phyloP scores from a whole-genome alignment of 2,888 invertebrate genomes.

The Metalampra italica region DNA sequence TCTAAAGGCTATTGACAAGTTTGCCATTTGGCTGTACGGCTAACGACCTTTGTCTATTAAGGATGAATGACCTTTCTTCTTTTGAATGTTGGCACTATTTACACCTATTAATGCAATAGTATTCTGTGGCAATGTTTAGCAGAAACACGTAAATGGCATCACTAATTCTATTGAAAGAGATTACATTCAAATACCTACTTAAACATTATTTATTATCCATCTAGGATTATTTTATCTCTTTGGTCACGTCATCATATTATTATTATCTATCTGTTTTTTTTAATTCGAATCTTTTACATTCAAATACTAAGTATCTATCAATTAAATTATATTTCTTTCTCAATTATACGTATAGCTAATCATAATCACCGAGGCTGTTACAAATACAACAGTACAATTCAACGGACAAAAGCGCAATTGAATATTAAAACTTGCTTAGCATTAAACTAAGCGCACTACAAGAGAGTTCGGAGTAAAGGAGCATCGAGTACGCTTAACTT shows the following conservation, averaged over 20 bases:
- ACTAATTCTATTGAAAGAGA: too few relatives aligned
- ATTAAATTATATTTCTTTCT: background rate
- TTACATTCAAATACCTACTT: too few relatives aligned
- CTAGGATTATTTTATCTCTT: too few relatives aligned
- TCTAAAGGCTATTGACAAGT: slow-evolving; percentile 50
- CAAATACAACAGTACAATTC: background rate
- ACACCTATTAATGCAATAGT: too few relatives aligned
- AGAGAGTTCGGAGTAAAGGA: slow-evolving; percentile 54
- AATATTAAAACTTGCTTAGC: slow-evolving; percentile 77
- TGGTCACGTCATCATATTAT: too few relatives aligned
- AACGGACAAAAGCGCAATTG: slow-evolving; percentile 57
- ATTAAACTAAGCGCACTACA: slow-evolving; percentile 54
- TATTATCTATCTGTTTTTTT: too few relatives aligned
- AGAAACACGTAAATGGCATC: too few relatives aligned
- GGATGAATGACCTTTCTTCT: background rate
- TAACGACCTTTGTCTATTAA: slow-evolving; percentile 6
- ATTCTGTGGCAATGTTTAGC: background rate
- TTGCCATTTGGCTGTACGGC: slow-evolving; percentile 14
- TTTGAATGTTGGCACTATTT: background rate
- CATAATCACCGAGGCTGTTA: background rate
- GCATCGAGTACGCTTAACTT: slow-evolving; percentile 65
- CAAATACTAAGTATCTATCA: too few relatives aligned
- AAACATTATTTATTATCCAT: background rate
- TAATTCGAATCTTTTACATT: too few relatives aligned
- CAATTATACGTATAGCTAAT: too few relatives aligned